phyloP scores from a whole-genome alignment of 2,113 vertebrate genomes.

The Aphelocoma coerulescens region DNA sequence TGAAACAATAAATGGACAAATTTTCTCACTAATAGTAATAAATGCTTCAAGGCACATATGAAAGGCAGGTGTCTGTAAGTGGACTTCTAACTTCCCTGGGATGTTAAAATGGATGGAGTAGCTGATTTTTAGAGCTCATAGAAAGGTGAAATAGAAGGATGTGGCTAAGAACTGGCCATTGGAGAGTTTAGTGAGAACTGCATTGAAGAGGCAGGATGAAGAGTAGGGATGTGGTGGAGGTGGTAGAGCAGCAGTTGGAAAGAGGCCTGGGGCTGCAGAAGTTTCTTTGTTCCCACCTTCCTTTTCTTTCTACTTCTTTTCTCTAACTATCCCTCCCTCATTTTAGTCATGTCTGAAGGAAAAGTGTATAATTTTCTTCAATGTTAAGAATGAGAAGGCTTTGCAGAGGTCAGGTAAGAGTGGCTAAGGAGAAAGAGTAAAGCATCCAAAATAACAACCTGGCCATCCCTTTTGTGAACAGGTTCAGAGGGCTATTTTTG shows the following conservation, averaged over 20 bases:
- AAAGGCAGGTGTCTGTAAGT: background rate
- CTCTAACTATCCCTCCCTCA: background rate
- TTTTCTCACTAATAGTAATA: background rate
- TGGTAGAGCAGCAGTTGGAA: background rate
- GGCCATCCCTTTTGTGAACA: background rate
- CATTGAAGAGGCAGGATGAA: background rate
- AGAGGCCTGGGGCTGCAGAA: background rate
- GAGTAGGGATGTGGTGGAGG: background rate
- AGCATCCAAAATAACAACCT: background rate
- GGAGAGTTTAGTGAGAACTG: background rate
- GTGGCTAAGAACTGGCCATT: background rate
- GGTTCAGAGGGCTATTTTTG: background rate
- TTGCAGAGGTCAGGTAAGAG: background rate
- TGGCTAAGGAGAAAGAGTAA: background rate
- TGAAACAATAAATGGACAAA: background rate
- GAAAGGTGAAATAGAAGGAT: background rate
- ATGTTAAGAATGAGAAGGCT: background rate
- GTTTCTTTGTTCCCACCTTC: background rate
- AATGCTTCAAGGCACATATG: background rate
- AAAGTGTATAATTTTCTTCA: background rate
- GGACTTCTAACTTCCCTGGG: background rate
- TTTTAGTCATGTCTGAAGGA: background rate
- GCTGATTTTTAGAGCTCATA: background rate
- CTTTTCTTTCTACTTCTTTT: background rate
- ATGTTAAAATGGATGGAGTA: background rate